Evolutionary conservation across 2,888 invertebrate genomes (phyloP).

Genomic region (Stegana nigrithorax): DNA sequence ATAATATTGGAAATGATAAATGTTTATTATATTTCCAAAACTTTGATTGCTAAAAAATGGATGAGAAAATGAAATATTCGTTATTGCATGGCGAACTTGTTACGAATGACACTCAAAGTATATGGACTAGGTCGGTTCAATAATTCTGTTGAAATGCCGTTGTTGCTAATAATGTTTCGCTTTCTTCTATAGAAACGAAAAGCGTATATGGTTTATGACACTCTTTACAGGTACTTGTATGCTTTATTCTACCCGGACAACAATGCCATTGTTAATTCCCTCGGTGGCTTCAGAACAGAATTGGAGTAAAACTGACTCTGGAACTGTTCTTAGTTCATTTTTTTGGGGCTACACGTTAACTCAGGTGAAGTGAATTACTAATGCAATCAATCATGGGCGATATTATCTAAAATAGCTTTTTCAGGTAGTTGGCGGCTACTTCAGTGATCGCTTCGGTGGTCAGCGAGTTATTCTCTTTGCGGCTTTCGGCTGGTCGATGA

Average conservation of each 20-base stretch:
- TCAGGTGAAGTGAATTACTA: conserved; percentile 65
- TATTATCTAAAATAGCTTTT: neutral
- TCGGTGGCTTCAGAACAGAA: conserved; percentile 74
- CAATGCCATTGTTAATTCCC: conserved; percentile 76
- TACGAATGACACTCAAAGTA: conserved; percentile 64
- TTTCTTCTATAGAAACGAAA: conserved; percentile 68
- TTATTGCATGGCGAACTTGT: conserved; percentile 67
- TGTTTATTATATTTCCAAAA: too few relatives aligned
- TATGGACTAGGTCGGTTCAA: conserved; percentile 29
- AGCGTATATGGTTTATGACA: conserved; percentile 72
- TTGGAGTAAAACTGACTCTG: conserved; percentile 78
- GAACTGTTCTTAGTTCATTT: conserved; percentile 78
- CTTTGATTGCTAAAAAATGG: too few relatives aligned
- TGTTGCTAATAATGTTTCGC: neutral
- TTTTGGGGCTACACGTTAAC: conserved; percentile 82
- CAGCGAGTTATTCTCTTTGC: conserved; percentile 75
- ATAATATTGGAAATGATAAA: neutral
- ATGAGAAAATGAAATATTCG: conserved; percentile 67
- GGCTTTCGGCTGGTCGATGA: conserved; percentile 72
- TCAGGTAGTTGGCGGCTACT: conserved; percentile 71
- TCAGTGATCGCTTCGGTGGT: conserved; percentile 75
- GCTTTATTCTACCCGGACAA: conserved; percentile 76
- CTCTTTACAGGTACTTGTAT: conserved; percentile 75
- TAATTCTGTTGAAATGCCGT: neutral
- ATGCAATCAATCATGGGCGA: neutral